Evolutionary conservation across 1,140 invertebrate species (phyloP), one percentile per base, ranked within the genome.

Genomic region (Bombus superbus): DNA sequence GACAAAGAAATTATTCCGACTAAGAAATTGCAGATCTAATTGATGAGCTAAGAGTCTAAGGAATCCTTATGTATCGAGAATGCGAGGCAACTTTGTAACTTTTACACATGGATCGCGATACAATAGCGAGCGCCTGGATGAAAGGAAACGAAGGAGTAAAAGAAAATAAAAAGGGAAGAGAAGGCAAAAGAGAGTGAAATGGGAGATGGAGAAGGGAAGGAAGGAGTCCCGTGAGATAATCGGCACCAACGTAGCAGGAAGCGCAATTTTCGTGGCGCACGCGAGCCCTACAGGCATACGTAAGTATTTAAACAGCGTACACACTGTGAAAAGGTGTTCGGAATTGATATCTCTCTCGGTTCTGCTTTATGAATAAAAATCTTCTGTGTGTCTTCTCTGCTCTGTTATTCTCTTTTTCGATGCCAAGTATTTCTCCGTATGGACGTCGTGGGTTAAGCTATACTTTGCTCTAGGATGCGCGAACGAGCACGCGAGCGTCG

Each of bases 241-340:
- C 90, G 88, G 79, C 87, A 90, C 90, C 57, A 62, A 28, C 40
- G 18, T 53, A 83, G 35, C 85, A 91, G 92, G 89, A 92, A 92
- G 88, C 85, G 88, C 87, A 90, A 92, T 91, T 86, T 90, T 91
- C 87, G 81, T 88, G 47, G 86, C 88, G 83, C 90, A 92, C 91
- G 91, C 91, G 88, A 92, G 87, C 66, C 57, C 32, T 59, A 38
- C 32, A 62, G 79, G 38, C 35, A 32, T 62, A 35, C 32, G 64
- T 66, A 62, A 62, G 59, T 62, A 88, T 76, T 74, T 82, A 81
- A 78, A 85, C 78, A 75, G 84, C 72, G n/a, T 76, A 38, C 83
- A 35, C 59, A 62, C 57, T 40, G 81, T 57, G 53, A 73, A 77
- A 85, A 72, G 40, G 73, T 69, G 18, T 53, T 53, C 18, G 47